These are phyloP conservation scores for Herminia tarsipennalis DNA, from an alignment of 2,888 invertebrate genomes.

Conservation along the genomic window DNA sequence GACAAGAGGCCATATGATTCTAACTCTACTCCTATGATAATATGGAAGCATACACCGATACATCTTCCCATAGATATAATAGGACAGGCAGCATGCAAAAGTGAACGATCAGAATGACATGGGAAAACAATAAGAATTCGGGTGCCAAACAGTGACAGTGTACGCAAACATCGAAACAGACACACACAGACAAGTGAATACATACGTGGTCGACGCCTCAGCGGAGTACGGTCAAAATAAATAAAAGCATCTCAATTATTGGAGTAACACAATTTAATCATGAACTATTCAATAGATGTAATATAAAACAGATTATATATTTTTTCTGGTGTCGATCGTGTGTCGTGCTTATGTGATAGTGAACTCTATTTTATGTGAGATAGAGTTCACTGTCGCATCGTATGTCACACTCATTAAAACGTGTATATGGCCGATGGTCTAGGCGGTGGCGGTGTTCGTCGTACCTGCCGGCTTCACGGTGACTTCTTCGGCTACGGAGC, in stretches of 20 bases:
- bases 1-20: constrained; percentile 30
- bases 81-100: constrained; percentile 77
- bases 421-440: constrained; percentile 77
- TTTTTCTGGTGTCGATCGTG: constrained; percentile 78
- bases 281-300: constrained; percentile 81
- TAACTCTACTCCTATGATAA: constrained; percentile 34
- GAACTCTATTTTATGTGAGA: constrained; percentile 57
- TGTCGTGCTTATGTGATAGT: constrained; percentile 80
- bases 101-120: constrained; percentile 73
- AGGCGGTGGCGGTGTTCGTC: constrained; percentile 77
- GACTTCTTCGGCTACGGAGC: constrained; percentile 80
- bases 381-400: constrained; percentile 78
- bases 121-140: constrained; percentile 60
- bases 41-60: constrained; percentile 43
- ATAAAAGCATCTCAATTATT: constrained; percentile 85
- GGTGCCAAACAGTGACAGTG: constrained; percentile 81
- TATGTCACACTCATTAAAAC: constrained; percentile 76
- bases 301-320: constrained; percentile 84
- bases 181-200: constrained; percentile 83
- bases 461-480: constrained; percentile 79
- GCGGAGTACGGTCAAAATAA: constrained; percentile 84
- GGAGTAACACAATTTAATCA: constrained; percentile 86
- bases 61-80: constrained; percentile 52
- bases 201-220: constrained; percentile 85
- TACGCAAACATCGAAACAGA: constrained; percentile 83